Conservation (phyloP, 2,113 vertebrate genomes). For the Speoplatyrhinus poulsoni region DNA sequence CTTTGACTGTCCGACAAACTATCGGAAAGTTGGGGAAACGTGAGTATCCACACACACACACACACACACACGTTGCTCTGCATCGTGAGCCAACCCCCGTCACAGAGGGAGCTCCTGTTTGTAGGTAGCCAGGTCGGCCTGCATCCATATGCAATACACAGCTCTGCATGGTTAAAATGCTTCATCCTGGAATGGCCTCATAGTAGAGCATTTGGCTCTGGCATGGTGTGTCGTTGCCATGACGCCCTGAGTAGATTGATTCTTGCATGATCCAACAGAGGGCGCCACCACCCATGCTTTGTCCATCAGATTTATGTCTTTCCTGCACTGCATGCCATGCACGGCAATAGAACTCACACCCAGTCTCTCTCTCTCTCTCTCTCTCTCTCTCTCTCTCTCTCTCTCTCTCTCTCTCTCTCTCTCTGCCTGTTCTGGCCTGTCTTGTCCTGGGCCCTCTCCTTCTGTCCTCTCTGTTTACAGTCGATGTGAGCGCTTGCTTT, state of each 20-base stretch:
- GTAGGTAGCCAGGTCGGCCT: no score
- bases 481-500: constrained; percentile 99
- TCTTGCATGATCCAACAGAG: constrained; percentile 63
- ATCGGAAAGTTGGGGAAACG: constrained; percentile 87
- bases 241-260: constrained; percentile 14
- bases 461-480: constrained; percentile 80
- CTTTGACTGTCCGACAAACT: constrained; percentile 89
- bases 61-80: no score
- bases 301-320: constrained; percentile 38
- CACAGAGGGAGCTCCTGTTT: no score
- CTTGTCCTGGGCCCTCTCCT: not conserved
- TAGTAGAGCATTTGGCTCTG: constrained; percentile 29
- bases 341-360: constrained; percentile 65
- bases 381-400: constrained; percentile 62
- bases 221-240: constrained; percentile 54
- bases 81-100: no score
- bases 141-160: not conserved
- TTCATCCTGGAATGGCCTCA: constrained; percentile 41
- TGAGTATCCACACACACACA: constrained; percentile 75
- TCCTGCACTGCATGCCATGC: constrained; percentile 71
- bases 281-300: constrained; percentile 41
- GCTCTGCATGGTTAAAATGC: constrained; percentile 60
- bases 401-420: constrained; percentile 29
- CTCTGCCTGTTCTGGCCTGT: constrained; percentile 42
- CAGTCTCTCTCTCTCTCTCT: constrained; percentile 46